phyloP scores from a whole-genome alignment of 2,113 vertebrate genomes.

The Nothoprocta pentlandii region DNA sequence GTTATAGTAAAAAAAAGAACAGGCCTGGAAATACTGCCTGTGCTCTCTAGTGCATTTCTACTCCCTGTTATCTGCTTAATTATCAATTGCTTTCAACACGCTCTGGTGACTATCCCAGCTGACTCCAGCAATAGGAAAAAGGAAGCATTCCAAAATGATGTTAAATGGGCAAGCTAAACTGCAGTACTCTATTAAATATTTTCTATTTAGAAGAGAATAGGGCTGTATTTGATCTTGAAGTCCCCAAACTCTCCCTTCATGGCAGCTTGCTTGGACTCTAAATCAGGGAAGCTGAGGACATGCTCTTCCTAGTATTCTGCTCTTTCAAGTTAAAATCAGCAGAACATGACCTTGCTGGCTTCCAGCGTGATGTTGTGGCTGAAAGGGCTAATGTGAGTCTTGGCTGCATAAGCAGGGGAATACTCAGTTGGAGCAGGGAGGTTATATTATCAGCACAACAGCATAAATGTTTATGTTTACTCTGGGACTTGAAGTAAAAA shows the following conservation, averaged over 20 bases:
- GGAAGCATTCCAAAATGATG: background rate
- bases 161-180: background rate
- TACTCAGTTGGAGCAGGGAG: constrained; percentile 54
- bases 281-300: constrained; percentile 35
- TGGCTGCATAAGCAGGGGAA: constrained; percentile 51
- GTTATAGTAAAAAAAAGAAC: background rate
- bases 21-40: background rate
- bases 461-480: constrained; percentile 65
- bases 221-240: constrained; percentile 10
- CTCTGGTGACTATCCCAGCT: background rate
- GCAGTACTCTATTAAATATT: background rate
- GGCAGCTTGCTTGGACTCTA: constrained; percentile 15
- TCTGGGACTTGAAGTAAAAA: constrained; percentile 41
- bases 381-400: constrained; percentile 59
- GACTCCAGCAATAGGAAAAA: background rate
- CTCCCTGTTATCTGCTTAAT: background rate
- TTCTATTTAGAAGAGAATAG: constrained; percentile 13
- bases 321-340: constrained; percentile 47
- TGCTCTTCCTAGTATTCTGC: constrained; percentile 48
- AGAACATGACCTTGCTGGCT: constrained; percentile 32
- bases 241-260: constrained; percentile 40
- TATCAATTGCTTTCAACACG: background rate
- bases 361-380: constrained; percentile 44
- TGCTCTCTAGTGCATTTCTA: background rate
- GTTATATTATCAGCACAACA: constrained; percentile 42